Base-by-base conservation (phyloP, 2,888 invertebrate species). In the Hypolimnas misippus region DNA sequence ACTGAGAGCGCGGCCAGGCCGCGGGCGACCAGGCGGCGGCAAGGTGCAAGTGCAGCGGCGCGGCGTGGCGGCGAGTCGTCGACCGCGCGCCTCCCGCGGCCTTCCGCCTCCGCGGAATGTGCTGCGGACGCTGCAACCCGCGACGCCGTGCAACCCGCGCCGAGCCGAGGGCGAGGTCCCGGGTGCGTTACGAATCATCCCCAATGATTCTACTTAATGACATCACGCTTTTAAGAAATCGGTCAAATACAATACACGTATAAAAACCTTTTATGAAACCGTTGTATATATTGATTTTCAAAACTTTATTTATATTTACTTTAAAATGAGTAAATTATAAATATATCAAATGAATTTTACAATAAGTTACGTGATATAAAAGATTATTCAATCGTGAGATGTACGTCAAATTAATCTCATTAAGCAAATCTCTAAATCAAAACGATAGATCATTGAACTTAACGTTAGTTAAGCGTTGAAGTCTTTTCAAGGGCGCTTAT, bases 401-500 rank as follows among this genome's bases (percentile, higher is more conserved):
- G 49, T 54, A 33, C 51, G 38, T 57, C 25, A 66, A 62, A 63
- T 66, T 53, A 63, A 62, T 59, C 54, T 56, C 56, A 62, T 57
- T 68, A 61, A 59, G 55, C 44, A 38, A 66, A 63, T 61, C 42
- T 68, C 51, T 66, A 65, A 67, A 62, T 63, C 57, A 62, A 64
- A 67, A 61, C 51, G 64, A 52, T 76, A 73, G 86, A 80, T 83
- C 87, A 86, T 77, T 84, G 86, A 86, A 83, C 87, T 77, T 78
- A 70, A 78, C 74, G 79, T 81, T 78, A 79, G 80, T 79, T 76
- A 82, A 81, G 86, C 89, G 89, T 87, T 88, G 89, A 89, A 86
- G 86, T 89, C 86, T 89, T 87, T 88, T 89, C 88, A 89, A 89
- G 89, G 89, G 86, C 89, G 86, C 82, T 81, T 82, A 79, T 81